These are phyloP conservation scores for Ptychoptera contaminata DNA, from an alignment of 2,888 invertebrate species.

Conservation along the genomic window DNA sequence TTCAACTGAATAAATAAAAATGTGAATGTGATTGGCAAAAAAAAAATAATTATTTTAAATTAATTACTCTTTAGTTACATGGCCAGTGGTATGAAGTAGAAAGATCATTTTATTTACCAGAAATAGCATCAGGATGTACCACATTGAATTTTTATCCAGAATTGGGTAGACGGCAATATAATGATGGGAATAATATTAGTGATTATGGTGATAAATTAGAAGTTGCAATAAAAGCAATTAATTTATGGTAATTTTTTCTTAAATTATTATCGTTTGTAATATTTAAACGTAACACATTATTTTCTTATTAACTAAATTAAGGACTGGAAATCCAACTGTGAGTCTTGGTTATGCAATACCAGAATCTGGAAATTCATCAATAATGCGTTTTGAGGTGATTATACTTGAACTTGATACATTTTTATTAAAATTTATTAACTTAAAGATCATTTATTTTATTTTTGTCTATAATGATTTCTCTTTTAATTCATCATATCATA, in stretches of 20 bases:
- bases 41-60: not conserved
- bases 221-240: conserved; percentile 45
- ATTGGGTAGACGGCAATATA: conserved; percentile 6
- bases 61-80: conserved; percentile 28
- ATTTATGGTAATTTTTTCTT: conserved; percentile 41
- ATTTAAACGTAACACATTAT: not conserved
- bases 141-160: conserved; percentile 39
- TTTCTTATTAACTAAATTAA: not conserved
- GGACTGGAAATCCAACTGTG: conserved; percentile 43
- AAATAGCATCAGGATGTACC: conserved; percentile 53
- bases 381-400: conserved; percentile 31
- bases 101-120: conserved; percentile 57
- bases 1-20: no score
- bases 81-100: conserved; percentile 65
- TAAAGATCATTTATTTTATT: no score
- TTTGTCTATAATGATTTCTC: no score
- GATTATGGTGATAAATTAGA: conserved; percentile 41
- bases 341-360: conserved; percentile 48
- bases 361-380: conserved; percentile 36
- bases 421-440: no score
- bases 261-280: not conserved
- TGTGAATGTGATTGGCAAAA: no score
- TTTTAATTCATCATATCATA: no score
- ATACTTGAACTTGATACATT: no score
- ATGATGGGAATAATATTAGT: not conserved